A percentile compares a stretch with the other conserved stretches of the same genome.
phyloP scores from a whole-genome alignment of 2,888 invertebrate genomes.

The Orchesella flavescens region DNA sequence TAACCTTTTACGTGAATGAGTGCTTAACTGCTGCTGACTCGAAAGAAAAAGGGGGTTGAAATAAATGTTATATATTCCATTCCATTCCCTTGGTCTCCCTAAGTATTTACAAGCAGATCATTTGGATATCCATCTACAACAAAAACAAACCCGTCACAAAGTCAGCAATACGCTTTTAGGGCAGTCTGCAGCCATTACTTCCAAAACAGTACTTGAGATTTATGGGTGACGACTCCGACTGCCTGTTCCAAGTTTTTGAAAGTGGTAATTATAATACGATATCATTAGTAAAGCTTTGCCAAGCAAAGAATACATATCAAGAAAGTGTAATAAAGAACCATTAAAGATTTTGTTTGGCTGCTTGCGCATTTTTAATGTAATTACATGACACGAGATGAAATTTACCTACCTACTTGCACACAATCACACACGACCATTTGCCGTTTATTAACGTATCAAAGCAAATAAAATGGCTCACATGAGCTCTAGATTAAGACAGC shows the following conservation, averaged over 20 bases:
- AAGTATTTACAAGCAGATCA: no score
- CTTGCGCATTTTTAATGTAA: constrained; percentile 12
- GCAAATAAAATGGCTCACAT: constrained; percentile 19
- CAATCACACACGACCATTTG: constrained; percentile 26
- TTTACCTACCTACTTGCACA: constrained; percentile 8
- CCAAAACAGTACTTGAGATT: not conserved
- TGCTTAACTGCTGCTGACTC: no score
- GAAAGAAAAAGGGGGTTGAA: no score
- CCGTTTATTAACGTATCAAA: constrained; percentile 33
- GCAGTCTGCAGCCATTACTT: no score
- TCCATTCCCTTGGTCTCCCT: no score
- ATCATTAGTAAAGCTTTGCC: not conserved
- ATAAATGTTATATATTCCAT: no score
- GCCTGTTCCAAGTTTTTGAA: not conserved
- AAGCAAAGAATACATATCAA: not conserved
- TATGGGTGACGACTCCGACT: not conserved
- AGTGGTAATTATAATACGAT: constrained; percentile 15
- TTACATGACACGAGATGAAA: constrained; percentile 25
- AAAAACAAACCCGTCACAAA: no score
- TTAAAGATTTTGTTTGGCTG: not conserved
- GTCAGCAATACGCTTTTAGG: no score
- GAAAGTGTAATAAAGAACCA: not conserved
- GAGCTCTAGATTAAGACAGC: constrained; percentile 14
- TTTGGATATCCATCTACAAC: no score
- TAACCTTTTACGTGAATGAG: no score